Percentiles rank a stretch among this genome's conserved stretches.
These are phyloP conservation scores for Poecilia picta DNA, from an alignment of 2,797 vertebrate species.

Conservation along the genomic window DNA sequence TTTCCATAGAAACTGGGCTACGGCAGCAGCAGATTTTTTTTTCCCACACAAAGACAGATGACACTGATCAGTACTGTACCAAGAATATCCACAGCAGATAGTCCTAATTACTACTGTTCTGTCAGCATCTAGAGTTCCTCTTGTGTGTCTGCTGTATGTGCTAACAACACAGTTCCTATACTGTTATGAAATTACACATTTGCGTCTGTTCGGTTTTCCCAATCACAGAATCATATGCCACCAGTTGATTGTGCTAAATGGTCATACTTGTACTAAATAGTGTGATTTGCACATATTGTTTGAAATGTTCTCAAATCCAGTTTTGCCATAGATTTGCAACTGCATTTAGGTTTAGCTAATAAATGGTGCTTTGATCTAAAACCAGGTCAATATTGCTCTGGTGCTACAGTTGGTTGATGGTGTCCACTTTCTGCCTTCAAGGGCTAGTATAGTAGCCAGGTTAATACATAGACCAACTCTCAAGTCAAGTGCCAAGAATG, in stretches of 20 bases:
- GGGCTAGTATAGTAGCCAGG: too few species aligned
- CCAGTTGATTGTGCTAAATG: conserved; percentile 31
- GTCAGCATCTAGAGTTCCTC: conserved; percentile 46
- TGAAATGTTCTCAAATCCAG: not conserved
- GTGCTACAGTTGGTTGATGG: not conserved
- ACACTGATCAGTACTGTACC: conserved; percentile 67
- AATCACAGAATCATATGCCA: conserved; percentile 21
- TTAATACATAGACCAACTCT: not conserved
- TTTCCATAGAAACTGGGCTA: conserved; percentile 84
- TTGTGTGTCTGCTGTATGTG: conserved; percentile 33
- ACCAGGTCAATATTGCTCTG: not conserved
- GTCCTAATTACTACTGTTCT: conserved; percentile 64
- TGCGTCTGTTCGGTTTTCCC: conserved; percentile 21
- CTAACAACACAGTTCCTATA: conserved; percentile 12
- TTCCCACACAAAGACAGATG: conserved; percentile 37
- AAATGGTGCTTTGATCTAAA: not conserved
- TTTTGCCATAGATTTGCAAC: not conserved
- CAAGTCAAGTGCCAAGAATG: not conserved
- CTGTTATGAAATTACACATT: conserved; percentile 10
- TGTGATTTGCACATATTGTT: not conserved
- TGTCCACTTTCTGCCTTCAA: not conserved
- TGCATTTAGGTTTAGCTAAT: not conserved
- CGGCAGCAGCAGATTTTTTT: conserved; percentile 56
- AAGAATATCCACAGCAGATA: conserved; percentile 62
- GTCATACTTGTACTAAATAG: not conserved